Evolutionary conservation across 2,888 invertebrate genomes (phyloP), one percentile per base, ranked within the genome.

Genomic region (Tethea ocularis): DNA sequence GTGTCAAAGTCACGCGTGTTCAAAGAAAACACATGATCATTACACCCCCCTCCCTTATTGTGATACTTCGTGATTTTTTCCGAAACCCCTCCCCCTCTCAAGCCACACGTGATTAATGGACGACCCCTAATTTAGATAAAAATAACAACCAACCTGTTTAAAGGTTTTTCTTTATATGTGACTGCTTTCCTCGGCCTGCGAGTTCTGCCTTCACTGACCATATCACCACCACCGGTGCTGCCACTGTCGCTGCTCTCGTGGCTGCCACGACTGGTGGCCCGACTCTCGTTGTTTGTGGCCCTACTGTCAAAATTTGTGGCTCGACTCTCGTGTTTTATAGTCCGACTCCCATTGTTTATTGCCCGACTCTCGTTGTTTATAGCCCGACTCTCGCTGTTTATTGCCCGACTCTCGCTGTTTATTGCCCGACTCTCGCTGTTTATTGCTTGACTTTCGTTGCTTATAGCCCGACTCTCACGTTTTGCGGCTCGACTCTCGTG

Each of bases 81-180:
- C n/a, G n/a, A n/a, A n/a, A n/a, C n/a, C n/a, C n/a, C n/a, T n/a
- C n/a, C n/a, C n/a, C n/a, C n/a, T n/a, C n/a, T n/a, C n/a, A n/a
- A n/a, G n/a, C n/a, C n/a, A n/a, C n/a, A n/a, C n/a, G n/a, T n/a
- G n/a, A n/a, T n/a, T n/a, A n/a, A n/a, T n/a, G n/a, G n/a, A n/a
- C n/a, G n/a, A n/a, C n/a, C n/a, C n/a, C n/a, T n/a, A n/a, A n/a
- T n/a, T n/a, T n/a, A n/a, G n/a, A 24, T 5, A 24, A 24, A 24
- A 24, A 24, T 1, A 4, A 7, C 61, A 56, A n/a, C n/a, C n/a
- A 61, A 91, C 92, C 87, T 83, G 59, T 89, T 91, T 17, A 91
- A 75, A 4, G 91, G 87, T 55, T 85, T 89, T 81, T 93, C 93
- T 65, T 88, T 91, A 41, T 93, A 93, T 0, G 81, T 81, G 70